Conservation (phyloP, 2,888 invertebrate genomes). For the Perizoma flavofasciatum region DNA sequence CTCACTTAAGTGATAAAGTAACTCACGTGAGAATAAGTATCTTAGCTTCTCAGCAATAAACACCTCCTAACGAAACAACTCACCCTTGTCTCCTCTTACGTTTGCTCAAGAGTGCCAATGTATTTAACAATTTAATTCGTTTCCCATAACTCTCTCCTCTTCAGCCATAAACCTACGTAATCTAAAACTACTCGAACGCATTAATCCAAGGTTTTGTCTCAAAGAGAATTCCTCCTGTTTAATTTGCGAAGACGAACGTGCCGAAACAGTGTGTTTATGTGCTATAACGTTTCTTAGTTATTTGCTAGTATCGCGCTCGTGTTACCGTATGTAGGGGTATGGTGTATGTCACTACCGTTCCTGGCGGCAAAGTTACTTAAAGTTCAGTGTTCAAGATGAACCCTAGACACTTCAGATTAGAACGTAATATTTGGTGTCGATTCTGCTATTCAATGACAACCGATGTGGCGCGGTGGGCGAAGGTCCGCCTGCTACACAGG, state of each 20-base stretch:
- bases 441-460: no score
- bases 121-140: conserved; percentile 25
- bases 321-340: conserved; percentile 25
- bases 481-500: no score
- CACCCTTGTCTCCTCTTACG: conserved; percentile 2
- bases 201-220: conserved; percentile 34
- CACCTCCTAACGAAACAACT: background rate
- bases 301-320: conserved; percentile 44
- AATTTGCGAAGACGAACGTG: conserved; percentile 51
- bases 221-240: conserved; percentile 48
- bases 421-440: no score
- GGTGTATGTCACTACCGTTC: conserved; percentile 6
- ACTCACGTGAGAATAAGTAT: background rate
- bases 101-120: conserved; percentile 12
- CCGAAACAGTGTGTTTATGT: conserved; percentile 50
- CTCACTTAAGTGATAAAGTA: background rate
- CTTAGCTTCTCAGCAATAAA: background rate
- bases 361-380: no score
- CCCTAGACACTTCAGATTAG: no score
- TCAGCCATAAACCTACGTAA: conserved; percentile 37
- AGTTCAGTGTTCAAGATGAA: no score
- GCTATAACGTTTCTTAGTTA: conserved; percentile 48
- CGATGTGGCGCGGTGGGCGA: no score
- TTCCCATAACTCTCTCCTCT: conserved; percentile 13
- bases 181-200: conserved; percentile 51